These are phyloP conservation scores for Oscheius sp. DNA, from an alignment of 2,888 invertebrate genomes.

Conservation along the genomic window DNA sequence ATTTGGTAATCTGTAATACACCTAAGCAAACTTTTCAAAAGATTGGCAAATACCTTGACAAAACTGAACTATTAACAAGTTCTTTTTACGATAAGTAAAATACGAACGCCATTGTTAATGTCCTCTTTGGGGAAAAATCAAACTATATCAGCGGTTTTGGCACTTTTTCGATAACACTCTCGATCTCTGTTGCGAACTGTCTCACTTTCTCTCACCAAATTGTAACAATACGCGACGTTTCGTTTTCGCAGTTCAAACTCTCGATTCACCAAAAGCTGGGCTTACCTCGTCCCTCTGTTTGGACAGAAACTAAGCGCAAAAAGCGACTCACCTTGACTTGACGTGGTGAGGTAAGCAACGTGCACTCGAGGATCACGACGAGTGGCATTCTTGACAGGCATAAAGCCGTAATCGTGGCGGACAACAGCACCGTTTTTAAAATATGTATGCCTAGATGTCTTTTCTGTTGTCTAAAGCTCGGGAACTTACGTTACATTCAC, in stretches of 20 bases:
- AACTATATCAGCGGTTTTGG: no score
- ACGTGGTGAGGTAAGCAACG: conserved; percentile 71
- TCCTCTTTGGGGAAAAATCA: no score
- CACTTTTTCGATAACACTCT: background rate
- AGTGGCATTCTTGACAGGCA: conserved; percentile 73
- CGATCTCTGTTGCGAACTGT: background rate
- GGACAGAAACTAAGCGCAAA: background rate
- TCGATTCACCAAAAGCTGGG: background rate
- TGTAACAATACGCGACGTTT: no score
- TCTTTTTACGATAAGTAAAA: no score
- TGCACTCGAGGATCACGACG: conserved; percentile 70
- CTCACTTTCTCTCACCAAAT: no score
- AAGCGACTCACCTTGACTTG: conserved; percentile 61
- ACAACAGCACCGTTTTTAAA: conserved; percentile 64
- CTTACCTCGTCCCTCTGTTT: background rate
- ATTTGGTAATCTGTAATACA: no score
- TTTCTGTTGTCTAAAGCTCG: background rate
- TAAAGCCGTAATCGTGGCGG: conserved; percentile 72
- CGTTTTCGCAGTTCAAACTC: no score
- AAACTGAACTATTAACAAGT: no score
- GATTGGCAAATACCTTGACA: no score
- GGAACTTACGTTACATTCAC: conserved; percentile 69
- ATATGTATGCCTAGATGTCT: conserved; percentile 65
- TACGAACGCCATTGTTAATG: no score
- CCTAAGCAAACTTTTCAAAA: no score